These are phyloP conservation scores for Imbricaverruca yamaguchii DNA, from an alignment of 2,888 invertebrate genomes.

Conservation along the genomic window DNA sequence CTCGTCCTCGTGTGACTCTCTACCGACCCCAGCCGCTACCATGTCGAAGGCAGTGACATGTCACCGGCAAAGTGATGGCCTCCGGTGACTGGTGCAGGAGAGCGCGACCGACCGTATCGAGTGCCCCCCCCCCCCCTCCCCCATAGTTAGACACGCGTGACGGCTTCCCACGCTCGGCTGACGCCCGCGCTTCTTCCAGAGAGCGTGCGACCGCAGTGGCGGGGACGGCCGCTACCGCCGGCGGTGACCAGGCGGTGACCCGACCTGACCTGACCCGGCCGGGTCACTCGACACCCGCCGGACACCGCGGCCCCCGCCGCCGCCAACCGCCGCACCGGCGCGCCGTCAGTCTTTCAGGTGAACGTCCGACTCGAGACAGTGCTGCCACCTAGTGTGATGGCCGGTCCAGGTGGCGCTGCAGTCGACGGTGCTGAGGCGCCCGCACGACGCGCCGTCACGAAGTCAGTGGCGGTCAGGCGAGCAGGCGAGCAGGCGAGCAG, in stretches of 20 bases:
- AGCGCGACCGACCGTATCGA: too few species aligned
- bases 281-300: too few species aligned
- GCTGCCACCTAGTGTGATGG: not conserved
- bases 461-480: too few species aligned
- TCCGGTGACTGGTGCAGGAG: too few species aligned
- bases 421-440: not conserved
- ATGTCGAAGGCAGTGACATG: too few species aligned
- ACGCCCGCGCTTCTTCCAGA: not conserved
- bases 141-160: too few species aligned
- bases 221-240: not conserved
- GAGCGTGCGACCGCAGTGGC: not conserved
- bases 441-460: too few species aligned
- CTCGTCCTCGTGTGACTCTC: too few species aligned
- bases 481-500: too few species aligned
- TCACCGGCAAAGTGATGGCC: too few species aligned
- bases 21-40: too few species aligned
- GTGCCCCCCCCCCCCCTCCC: too few species aligned
- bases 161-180: not conserved
- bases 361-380: not conserved
- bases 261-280: not conserved
- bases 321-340: not conserved
- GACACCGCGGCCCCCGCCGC: not conserved
- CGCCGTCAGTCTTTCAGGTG: constrained; percentile 4
- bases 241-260: not conserved
- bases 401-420: not conserved